These are phyloP conservation scores for Antigone vipio DNA, from an alignment of 2,113 vertebrate species.

Conservation along the genomic window DNA sequence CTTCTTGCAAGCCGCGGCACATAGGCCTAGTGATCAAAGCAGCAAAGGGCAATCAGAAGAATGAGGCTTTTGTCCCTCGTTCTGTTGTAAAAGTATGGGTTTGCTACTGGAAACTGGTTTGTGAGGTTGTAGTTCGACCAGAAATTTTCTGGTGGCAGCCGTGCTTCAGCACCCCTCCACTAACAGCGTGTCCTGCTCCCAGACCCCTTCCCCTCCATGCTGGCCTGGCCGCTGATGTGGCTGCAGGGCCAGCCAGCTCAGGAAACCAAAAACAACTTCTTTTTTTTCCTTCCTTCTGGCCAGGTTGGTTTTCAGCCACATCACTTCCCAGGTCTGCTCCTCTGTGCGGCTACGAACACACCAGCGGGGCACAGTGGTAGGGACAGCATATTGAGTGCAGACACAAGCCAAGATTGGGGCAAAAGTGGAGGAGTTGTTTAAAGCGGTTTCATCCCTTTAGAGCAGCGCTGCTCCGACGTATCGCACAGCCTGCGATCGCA, in stretches of 20 bases:
- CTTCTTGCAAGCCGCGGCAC: neutral
- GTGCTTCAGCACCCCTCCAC: neutral
- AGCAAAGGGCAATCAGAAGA: neutral
- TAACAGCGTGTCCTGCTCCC: neutral
- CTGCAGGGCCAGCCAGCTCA: neutral
- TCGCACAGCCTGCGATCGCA: neutral
- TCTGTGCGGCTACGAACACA: neutral
- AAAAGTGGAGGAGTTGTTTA: rapidly evolving
- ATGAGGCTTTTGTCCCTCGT: neutral
- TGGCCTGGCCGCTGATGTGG: too few species aligned
- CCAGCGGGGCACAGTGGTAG: neutral
- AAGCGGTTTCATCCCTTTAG: neutral
- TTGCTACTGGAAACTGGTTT: neutral
- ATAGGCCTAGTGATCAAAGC: neutral
- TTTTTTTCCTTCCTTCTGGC: too few species aligned
- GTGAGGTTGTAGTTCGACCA: neutral
- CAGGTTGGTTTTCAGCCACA: neutral
- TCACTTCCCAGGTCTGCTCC: neutral
- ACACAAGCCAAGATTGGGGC: rapidly evolving
- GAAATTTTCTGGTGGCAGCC: neutral
- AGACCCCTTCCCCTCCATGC: neutral
- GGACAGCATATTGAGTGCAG: neutral
- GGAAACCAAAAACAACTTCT: neutral
- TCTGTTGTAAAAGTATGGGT: neutral
- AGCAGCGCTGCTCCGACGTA: neutral